Base-by-base conservation (phyloP, 1,140 invertebrate genomes). In the Anastatus disparis region DNA sequence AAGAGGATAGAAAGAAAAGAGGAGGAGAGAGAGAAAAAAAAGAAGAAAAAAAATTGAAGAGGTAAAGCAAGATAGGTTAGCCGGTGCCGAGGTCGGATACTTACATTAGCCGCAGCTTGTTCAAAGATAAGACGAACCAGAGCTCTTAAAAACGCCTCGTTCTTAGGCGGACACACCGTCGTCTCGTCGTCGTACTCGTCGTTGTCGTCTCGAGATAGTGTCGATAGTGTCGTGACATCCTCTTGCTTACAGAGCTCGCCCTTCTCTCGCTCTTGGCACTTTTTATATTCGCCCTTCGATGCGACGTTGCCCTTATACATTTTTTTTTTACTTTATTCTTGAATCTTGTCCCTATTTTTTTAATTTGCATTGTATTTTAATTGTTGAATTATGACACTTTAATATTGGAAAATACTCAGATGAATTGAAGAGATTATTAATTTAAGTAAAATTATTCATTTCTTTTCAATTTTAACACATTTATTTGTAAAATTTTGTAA, bases 61-160 rank as follows among this genome's bases (percentile, higher is more conserved):
- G n/a, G n/a, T n/a, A n/a, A 50, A 62, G 44, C 27, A 35, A 62
- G 59, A 62, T 62, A 40, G 44, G 42, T 20, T 17, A 35, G 48
- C n/a, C 38, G 52, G 65, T 48, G 40, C n/a, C 38, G 46, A 50
- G 76, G 72, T 75, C 72, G 74, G 66, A 77, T 77, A 80, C 75
- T 74, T 80, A 80, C 78, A 81, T 82, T 81, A 82, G 77, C 77
- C 63, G 77, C 68, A 73, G 76, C 81, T 82, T 82, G 79, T 81
- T 81, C 76, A 58, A 65, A 74, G 80, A 81, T 81, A 82, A 82
- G 76, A 72, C 55, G 62, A 73, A 69, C 71, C 73, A 42, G 72
- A 46, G 75, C 77, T 79, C 80, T 82, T 81, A 77, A 80, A 79
- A 81, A 79, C 73, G 70, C 50, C 73, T 75, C 70, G 73, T 74